These are phyloP conservation scores for Drosophila borborema DNA, from an alignment of 2,888 invertebrate genomes.

Conservation along the genomic window DNA sequence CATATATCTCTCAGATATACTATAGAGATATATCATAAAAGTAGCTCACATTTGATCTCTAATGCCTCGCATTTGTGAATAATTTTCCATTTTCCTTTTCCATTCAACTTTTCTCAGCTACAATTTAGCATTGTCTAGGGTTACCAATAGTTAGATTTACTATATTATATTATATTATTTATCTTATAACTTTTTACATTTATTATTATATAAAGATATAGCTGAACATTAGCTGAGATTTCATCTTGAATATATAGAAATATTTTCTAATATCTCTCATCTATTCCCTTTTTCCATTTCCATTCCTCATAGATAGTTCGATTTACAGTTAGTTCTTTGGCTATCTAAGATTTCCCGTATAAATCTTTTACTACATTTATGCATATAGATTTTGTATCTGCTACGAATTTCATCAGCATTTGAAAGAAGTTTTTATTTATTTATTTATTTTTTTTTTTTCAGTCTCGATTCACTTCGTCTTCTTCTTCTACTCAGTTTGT, in stretches of 20 bases:
- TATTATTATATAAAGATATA: too few relatives aligned
- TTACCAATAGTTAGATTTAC: background rate
- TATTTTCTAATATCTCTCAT: too few relatives aligned
- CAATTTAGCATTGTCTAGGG: background rate
- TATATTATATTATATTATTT: too few relatives aligned
- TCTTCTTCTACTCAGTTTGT: background rate
- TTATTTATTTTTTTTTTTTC: background rate
- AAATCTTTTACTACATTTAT: background rate
- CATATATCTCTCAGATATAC: too few relatives aligned
- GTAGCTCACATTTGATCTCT: background rate
- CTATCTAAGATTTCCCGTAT: background rate
- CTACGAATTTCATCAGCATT: conserved; percentile 45
- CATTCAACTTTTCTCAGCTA: background rate
- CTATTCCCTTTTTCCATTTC: background rate
- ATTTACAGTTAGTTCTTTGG: background rate
- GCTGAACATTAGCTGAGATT: background rate
- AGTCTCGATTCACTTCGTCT: background rate
- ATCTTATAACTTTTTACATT: too few relatives aligned
- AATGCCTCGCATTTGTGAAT: too few relatives aligned
- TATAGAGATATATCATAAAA: too few relatives aligned
- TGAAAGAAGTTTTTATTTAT: conserved; percentile 22
- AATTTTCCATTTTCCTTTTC: too few relatives aligned
- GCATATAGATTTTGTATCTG: conserved; percentile 3
- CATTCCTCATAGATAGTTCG: background rate
- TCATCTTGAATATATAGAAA: background rate